A percentile compares a stretch with the other conserved stretches of the same genome.
These are phyloP conservation scores for Atlantisia rogersi DNA, from an alignment of 2,113 vertebrate genomes.

Conservation along the genomic window DNA sequence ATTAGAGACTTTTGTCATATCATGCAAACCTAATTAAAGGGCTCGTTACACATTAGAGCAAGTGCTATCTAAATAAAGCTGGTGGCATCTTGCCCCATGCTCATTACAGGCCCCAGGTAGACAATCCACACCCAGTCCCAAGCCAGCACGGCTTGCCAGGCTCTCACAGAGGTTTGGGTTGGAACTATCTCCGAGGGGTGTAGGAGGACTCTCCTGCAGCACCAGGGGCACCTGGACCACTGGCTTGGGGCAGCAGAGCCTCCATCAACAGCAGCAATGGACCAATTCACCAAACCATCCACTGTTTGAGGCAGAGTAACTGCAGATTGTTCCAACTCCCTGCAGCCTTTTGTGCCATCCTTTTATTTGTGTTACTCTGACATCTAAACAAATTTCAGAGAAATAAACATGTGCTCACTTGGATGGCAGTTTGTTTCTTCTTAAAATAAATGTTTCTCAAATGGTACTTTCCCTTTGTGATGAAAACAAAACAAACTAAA, in stretches of 20 bases:
- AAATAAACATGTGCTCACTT: not conserved
- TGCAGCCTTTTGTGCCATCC: not conserved
- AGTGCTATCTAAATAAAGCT: not conserved
- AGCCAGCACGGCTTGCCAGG: fast-evolving
- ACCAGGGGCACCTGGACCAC: not conserved
- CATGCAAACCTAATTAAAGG: slow-evolving; percentile 32
- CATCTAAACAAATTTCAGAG: not conserved
- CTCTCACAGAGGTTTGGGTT: not conserved
- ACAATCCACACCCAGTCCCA: not conserved
- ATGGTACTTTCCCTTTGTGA: not conserved
- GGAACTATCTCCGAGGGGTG: not conserved
- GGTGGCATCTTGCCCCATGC: not conserved
- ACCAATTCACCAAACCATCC: not conserved
- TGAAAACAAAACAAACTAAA: not conserved
- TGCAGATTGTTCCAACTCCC: not conserved
- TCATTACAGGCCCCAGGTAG: not conserved
- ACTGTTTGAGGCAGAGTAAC: not conserved
- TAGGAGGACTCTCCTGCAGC: not conserved
- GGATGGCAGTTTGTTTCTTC: not conserved
- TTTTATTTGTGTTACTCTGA: not conserved
- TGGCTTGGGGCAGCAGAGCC: not conserved
- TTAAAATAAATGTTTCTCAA: not conserved
- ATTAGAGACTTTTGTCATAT: not conserved
- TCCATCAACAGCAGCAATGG: not conserved
- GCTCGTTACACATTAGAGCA: not conserved